Evolutionary conservation across 23 tunicate genomes (phyloP).

Genomic region (Styela plicata): DNA sequence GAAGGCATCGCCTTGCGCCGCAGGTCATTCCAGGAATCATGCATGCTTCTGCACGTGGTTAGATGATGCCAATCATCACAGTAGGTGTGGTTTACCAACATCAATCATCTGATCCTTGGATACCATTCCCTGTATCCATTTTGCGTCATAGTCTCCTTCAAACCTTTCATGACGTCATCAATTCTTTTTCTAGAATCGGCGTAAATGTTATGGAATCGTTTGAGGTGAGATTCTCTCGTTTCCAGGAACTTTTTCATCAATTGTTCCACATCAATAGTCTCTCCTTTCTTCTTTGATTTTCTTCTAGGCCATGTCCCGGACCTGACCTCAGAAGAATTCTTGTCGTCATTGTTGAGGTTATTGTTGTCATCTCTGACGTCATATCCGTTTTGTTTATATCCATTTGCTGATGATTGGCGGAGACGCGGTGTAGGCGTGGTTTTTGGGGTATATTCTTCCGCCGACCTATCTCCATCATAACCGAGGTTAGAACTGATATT

Average conservation of each 20-base stretch:
- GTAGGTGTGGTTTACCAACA: not conserved
- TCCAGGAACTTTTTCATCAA: not conserved
- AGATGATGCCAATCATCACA: not conserved
- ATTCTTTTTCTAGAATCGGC: constrained; percentile 17
- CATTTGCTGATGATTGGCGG: not conserved
- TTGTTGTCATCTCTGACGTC: not conserved
- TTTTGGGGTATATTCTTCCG: not conserved
- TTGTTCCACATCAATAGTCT: constrained; percentile 1
- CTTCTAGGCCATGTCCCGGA: not conserved
- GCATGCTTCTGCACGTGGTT: not conserved
- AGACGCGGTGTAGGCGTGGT: not conserved
- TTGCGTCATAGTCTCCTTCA: constrained; percentile 10
- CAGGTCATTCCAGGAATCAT: too few species aligned
- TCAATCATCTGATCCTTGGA: constrained; percentile 13
- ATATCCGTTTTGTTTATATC: not conserved
- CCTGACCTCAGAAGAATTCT: not conserved
- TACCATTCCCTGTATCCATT: constrained; percentile 23
- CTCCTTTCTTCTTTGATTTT: not conserved
- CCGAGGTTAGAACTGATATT: not conserved
- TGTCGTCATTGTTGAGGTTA: not conserved
- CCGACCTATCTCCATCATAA: not conserved
- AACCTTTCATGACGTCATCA: not conserved
- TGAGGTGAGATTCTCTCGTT: constrained; percentile 4
- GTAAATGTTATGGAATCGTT: constrained; percentile 2
- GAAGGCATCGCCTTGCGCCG: too few species aligned